These are phyloP conservation scores for Entomyzon cyanotis DNA, from an alignment of 2,113 vertebrate species.

Conservation along the genomic window DNA sequence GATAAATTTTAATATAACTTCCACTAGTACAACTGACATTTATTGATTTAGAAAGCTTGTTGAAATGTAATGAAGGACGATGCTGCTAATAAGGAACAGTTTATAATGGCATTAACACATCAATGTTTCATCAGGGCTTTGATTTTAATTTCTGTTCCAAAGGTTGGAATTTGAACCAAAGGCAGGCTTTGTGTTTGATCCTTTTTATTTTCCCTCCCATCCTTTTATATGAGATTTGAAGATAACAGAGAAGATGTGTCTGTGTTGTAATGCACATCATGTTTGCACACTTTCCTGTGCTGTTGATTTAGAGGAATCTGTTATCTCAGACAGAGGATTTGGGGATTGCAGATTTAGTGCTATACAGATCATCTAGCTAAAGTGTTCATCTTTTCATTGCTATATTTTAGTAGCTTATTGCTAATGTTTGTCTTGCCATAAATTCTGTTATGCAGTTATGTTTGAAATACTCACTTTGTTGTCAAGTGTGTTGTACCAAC, in stretches of 20 bases:
- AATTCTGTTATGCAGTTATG: neutral
- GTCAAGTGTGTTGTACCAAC: neutral
- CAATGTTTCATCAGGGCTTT: neutral
- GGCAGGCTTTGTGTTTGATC: neutral
- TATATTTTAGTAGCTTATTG: neutral
- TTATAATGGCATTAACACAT: constrained; percentile 13
- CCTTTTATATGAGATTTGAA: neutral
- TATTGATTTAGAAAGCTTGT: constrained; percentile 22
- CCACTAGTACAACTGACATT: neutral
- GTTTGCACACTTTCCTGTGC: neutral
- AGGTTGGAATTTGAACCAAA: neutral
- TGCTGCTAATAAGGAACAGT: constrained; percentile 19
- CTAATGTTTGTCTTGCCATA: neutral
- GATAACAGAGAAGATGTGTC: neutral
- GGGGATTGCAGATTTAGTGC: neutral
- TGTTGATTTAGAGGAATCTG: constrained; percentile 6
- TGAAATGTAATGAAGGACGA: neutral
- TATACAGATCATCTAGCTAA: neutral
- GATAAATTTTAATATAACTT: neutral
- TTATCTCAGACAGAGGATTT: neutral
- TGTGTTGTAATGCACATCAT: neutral
- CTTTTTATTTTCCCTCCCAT: neutral
- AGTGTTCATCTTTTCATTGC: neutral
- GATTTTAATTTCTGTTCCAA: neutral
- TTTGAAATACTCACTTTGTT: neutral